phyloP scores from a whole-genome alignment of 1,140 invertebrate genomes.

The Argopecten irradians region DNA sequence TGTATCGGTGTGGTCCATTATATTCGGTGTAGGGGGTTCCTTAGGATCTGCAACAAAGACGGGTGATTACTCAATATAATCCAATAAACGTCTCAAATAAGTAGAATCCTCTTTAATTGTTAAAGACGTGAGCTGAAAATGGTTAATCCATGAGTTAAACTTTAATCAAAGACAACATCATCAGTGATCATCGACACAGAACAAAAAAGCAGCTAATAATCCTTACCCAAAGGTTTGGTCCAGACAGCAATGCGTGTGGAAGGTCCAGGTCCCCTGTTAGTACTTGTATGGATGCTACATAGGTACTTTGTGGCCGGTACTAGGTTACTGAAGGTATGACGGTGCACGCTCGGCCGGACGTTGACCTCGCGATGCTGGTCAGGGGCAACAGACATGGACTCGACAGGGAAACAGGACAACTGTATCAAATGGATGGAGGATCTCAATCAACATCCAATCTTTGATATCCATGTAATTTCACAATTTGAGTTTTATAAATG shows the following conservation, averaged over 20 bases:
- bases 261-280: conserved; percentile 81
- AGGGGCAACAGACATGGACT: background rate
- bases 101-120: too few relatives aligned
- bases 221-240: conserved; percentile 78
- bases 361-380: conserved; percentile 30
- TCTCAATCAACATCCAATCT: too few relatives aligned
- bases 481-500: too few relatives aligned
- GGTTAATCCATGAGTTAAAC: too few relatives aligned
- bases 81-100: too few relatives aligned
- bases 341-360: conserved; percentile 32
- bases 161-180: too few relatives aligned
- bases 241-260: conserved; percentile 79
- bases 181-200: too few relatives aligned
- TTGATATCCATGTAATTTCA: too few relatives aligned
- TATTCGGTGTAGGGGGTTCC: conserved; percentile 53
- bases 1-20: conserved; percentile 54
- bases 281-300: conserved; percentile 83
- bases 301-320: conserved; percentile 86
- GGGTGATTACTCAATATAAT: background rate
- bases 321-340: conserved; percentile 76
- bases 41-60: conserved; percentile 51
- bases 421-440: too few relatives aligned
- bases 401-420: conserved; percentile 2
- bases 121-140: too few relatives aligned
- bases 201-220: background rate